phyloP scores from a whole-genome alignment of 2,113 vertebrate genomes.

The Syrrhaptes paradoxus region DNA sequence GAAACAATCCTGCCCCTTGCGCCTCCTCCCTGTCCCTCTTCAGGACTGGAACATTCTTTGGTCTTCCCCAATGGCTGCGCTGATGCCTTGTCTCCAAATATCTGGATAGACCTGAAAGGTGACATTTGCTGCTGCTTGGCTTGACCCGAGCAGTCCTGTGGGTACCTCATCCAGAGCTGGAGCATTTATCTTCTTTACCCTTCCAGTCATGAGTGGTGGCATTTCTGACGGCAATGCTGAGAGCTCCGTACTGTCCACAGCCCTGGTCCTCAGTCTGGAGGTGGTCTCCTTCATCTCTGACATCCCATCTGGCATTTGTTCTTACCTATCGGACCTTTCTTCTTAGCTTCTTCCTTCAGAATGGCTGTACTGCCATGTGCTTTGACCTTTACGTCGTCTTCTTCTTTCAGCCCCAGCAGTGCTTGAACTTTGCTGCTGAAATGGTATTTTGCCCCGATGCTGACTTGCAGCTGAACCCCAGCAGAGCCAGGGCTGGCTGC shows the following conservation, averaged over 20 bases:
- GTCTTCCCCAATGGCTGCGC: fast-evolving
- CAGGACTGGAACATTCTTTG: neutral
- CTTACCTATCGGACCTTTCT: neutral
- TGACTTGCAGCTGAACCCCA: neutral
- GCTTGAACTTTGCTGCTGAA: neutral
- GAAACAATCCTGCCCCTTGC: neutral
- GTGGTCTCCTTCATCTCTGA: neutral
- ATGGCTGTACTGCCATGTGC: neutral
- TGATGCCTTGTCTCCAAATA: neutral
- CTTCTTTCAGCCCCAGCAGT: neutral
- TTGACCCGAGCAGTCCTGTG: neutral
- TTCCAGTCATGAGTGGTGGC: neutral
- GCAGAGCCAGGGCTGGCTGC: neutral
- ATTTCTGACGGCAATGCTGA: neutral
- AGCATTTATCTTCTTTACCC: neutral
- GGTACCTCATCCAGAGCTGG: neutral
- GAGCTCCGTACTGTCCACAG: neutral
- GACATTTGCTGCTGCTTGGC: neutral
- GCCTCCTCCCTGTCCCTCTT: neutral
- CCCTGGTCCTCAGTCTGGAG: neutral
- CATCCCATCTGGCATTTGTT: neutral
- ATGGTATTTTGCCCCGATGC: neutral
- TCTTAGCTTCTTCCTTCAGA: neutral
- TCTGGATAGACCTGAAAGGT: neutral
- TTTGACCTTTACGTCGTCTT: neutral